Percentiles rank a stretch among this genome's conserved stretches.
Evolutionary conservation across 1,140 invertebrate genomes (phyloP).

Genomic region (Lepidurus apus): DNA sequence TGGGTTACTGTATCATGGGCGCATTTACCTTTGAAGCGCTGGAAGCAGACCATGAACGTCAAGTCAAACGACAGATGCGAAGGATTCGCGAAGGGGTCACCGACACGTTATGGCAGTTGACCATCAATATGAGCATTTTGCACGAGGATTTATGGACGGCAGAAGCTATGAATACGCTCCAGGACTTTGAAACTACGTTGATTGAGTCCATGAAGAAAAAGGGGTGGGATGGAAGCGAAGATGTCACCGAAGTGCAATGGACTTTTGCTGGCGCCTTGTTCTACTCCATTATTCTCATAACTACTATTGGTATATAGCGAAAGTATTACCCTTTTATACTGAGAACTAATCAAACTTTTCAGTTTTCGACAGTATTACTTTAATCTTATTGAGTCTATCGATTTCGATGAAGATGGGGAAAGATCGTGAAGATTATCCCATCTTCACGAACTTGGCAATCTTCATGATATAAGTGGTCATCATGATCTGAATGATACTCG

Average conservation of each 20-base stretch:
- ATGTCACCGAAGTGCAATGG: constrained; percentile 70
- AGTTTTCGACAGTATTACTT: too few species aligned
- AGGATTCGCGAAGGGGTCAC: constrained; percentile 66
- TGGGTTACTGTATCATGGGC: constrained; percentile 81
- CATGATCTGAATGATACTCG: too few species aligned
- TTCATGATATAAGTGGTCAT: too few species aligned
- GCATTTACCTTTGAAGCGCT: constrained; percentile 68
- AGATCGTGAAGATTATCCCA: too few species aligned
- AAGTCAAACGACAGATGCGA: constrained; percentile 74
- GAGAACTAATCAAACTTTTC: too few species aligned
- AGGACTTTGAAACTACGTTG: constrained; percentile 74
- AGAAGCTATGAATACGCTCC: constrained; percentile 44
- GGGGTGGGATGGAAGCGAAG: constrained; percentile 87
- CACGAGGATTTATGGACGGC: constrained; percentile 66
- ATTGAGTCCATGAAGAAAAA: constrained; percentile 76
- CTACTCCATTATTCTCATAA: constrained; percentile 96
- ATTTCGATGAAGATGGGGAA: too few species aligned
- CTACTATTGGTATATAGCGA: constrained; percentile 76
- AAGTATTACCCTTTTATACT: neutral
- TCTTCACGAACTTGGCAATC: too few species aligned
- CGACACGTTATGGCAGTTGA: constrained; percentile 71
- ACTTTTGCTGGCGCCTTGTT: constrained; percentile 85
- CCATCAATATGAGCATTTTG: constrained; percentile 57
- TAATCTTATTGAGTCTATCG: too few species aligned
- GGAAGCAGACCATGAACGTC: constrained; percentile 37